Evolutionary conservation across 2,113 vertebrate genomes (phyloP).

Genomic region (Bathybates hornii): DNA sequence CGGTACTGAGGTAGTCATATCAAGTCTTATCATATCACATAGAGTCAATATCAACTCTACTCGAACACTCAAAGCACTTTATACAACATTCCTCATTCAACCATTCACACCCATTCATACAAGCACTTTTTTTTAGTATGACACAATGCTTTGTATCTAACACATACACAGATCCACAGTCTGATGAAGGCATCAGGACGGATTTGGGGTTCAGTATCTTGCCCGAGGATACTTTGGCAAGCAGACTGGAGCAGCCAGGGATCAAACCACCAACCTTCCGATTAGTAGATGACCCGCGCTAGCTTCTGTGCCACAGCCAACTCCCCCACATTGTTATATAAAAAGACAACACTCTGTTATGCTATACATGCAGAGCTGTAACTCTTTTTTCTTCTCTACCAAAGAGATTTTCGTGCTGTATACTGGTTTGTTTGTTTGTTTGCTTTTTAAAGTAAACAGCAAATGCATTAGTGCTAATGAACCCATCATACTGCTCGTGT

Average conservation of each 20-base stretch:
- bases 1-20: background rate
- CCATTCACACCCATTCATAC: background rate
- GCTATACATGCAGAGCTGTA: background rate
- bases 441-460: background rate
- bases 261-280: background rate
- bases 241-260: background rate
- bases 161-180: background rate
- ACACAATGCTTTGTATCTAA: background rate
- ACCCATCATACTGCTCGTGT: background rate
- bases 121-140: background rate
- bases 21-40: background rate
- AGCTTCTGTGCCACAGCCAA: background rate
- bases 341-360: background rate
- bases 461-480: background rate
- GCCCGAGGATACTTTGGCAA: background rate
- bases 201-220: background rate
- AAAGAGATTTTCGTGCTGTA: background rate
- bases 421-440: background rate
- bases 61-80: background rate
- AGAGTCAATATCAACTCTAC: background rate
- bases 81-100: background rate
- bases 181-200: background rate
- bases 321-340: background rate
- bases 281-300: background rate
- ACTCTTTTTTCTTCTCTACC: background rate